A percentile compares a stretch with the other conserved stretches of the same genome.
Evolutionary conservation across 2,113 vertebrate species (phyloP).

Genomic region (Cynopterus brachyotis): DNA sequence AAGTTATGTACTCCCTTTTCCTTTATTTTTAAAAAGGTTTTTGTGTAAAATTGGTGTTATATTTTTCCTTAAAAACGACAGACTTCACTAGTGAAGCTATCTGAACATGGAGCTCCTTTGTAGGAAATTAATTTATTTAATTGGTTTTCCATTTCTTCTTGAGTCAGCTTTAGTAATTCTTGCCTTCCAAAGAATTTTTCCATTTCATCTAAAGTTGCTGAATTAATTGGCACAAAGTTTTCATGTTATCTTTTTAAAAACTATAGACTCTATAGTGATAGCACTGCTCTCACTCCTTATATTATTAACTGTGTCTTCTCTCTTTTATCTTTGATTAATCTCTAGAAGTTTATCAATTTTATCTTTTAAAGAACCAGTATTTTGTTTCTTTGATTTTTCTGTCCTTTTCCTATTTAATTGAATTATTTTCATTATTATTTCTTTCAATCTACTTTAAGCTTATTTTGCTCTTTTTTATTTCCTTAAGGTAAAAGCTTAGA

Average conservation of each 20-base stretch:
- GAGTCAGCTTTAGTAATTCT: not conserved
- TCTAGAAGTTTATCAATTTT: not conserved
- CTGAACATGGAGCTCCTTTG: not conserved
- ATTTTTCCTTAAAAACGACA: not conserved
- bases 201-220: not conserved
- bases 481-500: not conserved
- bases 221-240: not conserved
- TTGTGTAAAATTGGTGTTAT: not conserved
- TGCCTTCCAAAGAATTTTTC: slow-evolving; percentile 5
- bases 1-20: not conserved
- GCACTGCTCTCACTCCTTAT: not conserved
- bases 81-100: not conserved
- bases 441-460: not conserved
- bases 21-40: slow-evolving; percentile 23
- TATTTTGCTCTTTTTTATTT: not conserved
- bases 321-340: not conserved
- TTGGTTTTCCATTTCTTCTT: not conserved
- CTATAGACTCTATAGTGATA: not conserved
- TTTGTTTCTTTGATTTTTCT: not conserved
- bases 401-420: not conserved
- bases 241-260: not conserved
- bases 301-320: not conserved
- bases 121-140: not conserved
- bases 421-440: not conserved
- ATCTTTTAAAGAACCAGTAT: not conserved